Evolutionary conservation across 2,888 invertebrate species (phyloP).

Genomic region (Platerodrilus igneus): DNA sequence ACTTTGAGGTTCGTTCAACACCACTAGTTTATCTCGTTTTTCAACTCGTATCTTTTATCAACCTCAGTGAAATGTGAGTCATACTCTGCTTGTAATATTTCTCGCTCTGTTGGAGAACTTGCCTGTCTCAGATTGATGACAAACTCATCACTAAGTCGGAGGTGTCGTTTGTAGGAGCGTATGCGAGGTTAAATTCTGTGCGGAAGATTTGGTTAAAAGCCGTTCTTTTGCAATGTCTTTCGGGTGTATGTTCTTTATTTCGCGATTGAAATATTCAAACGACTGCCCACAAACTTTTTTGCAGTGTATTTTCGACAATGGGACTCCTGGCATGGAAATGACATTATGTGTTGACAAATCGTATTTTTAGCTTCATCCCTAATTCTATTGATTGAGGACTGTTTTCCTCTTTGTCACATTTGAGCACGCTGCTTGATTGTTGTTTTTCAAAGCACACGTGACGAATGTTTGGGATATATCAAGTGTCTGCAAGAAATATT

Average conservation of each 20-base stretch:
- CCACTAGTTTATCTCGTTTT: slow-evolving; percentile 10
- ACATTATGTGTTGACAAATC: slow-evolving; percentile 8
- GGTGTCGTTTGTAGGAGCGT: slow-evolving; percentile 6
- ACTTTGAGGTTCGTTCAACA: not conserved
- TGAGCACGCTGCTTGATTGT: not conserved
- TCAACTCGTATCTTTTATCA: slow-evolving; percentile 2
- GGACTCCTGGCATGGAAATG: slow-evolving; percentile 9
- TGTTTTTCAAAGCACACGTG: slow-evolving; percentile 1
- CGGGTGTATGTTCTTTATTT: slow-evolving; percentile 4
- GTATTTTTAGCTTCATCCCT: not conserved
- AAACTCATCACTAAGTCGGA: slow-evolving; percentile 10
- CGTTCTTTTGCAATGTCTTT: slow-evolving; percentile 13
- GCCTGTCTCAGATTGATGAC: slow-evolving; percentile 5
- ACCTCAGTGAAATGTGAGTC: slow-evolving; percentile 3
- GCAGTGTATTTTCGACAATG: slow-evolving; percentile 10
- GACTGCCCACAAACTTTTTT: slow-evolving; percentile 12
- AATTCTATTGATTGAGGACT: slow-evolving; percentile 2
- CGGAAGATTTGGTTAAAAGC: slow-evolving; percentile 8
- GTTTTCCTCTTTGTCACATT: slow-evolving; percentile 1
- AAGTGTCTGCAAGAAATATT: slow-evolving; percentile 1
- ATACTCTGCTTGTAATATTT: slow-evolving; percentile 2
- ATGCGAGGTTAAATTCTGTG: slow-evolving; percentile 11
- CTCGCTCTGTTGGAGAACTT: not conserved
- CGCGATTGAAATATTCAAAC: slow-evolving; percentile 11
- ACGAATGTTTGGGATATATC: slow-evolving; percentile 8